Evolutionary conservation across 2,797 vertebrate species (phyloP).

Genomic region (Tenualosa thibaudeaui): DNA sequence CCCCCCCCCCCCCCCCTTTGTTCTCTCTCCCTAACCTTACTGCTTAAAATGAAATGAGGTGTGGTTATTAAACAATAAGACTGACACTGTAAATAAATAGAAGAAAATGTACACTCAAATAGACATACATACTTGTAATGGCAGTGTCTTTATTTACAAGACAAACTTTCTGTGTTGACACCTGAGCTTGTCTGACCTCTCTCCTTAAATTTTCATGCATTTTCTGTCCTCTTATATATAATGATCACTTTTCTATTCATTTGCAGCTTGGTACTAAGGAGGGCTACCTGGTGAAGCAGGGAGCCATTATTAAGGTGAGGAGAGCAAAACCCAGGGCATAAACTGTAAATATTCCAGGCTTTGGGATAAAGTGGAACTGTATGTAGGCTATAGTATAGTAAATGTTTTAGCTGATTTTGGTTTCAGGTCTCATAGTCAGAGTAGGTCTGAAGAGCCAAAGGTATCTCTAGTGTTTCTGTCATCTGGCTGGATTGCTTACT

Average conservation of each 20-base stretch:
- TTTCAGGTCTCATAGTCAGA: not conserved
- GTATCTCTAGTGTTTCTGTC: not conserved
- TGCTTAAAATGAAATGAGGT: no score
- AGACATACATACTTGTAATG: no score
- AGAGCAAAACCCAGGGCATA: not conserved
- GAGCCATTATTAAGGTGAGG: constrained; percentile 89
- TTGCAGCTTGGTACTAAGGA: constrained; percentile 94
- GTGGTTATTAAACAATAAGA: no score
- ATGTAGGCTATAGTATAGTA: no score
- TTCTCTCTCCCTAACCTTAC: not conserved
- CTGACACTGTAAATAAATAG: no score
- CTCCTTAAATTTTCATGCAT: not conserved
- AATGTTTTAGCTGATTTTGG: not conserved
- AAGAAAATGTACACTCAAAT: no score
- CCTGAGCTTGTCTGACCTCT: not conserved
- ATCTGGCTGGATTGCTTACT: not conserved
- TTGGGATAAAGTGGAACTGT: not conserved
- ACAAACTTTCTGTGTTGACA: not conserved
- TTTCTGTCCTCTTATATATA: not conserved
- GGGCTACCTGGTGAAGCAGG: constrained; percentile 93
- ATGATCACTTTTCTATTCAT: constrained; percentile 37
- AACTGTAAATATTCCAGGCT: not conserved
- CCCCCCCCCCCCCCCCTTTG: not conserved
- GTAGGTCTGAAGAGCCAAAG: not conserved
- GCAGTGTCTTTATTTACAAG: no score